Conservation (phyloP, 2,113 vertebrate species). For the Pagrus major region DNA sequence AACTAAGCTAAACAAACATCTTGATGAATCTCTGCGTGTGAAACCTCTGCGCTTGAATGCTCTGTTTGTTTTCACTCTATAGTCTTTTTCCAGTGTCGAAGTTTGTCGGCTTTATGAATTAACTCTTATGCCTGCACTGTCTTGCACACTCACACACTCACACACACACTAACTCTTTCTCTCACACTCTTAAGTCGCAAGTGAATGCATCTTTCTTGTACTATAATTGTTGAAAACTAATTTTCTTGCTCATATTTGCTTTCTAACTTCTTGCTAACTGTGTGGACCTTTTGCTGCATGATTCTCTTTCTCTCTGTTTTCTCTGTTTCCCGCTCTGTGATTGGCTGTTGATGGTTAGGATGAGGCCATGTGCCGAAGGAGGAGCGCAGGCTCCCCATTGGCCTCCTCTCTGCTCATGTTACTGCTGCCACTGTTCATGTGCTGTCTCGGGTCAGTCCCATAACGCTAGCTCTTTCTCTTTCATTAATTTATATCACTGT, state of each 20-base stretch:
- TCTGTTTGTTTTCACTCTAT: constrained; percentile 74
- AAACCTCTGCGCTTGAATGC: constrained; percentile 62
- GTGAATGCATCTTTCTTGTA: constrained; percentile 33
- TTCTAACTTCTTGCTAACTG: constrained; percentile 59
- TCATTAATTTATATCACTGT: constrained; percentile 44
- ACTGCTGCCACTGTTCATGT: constrained; percentile 97
- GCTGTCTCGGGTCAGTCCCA: constrained; percentile 94
- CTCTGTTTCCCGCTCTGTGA: constrained; percentile 73
- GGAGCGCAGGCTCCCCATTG: constrained; percentile 92
- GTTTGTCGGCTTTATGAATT: constrained; percentile 33
- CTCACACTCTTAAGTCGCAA: constrained; percentile 17
- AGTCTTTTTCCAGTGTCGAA: constrained; percentile 69
- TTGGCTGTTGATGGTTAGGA: constrained; percentile 89
- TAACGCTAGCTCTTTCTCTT: constrained; percentile 77
- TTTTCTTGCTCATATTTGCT: constrained; percentile 50
- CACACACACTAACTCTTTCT: constrained; percentile 1
- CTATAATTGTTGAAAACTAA: constrained; percentile 17
- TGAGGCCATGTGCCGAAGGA: constrained; percentile 93
- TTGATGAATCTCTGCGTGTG: constrained; percentile 72
- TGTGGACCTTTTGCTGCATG: constrained; percentile 78
- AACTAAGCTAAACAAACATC: constrained; percentile 65
- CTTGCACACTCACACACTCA: constrained; percentile 19
- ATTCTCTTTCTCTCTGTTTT: constrained; percentile 82
- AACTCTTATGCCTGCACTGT: constrained; percentile 30
- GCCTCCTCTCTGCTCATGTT: constrained; percentile 93